Evolutionary conservation across 2,113 vertebrate genomes (phyloP).

Genomic region (Sakesphorus luctuosus): DNA sequence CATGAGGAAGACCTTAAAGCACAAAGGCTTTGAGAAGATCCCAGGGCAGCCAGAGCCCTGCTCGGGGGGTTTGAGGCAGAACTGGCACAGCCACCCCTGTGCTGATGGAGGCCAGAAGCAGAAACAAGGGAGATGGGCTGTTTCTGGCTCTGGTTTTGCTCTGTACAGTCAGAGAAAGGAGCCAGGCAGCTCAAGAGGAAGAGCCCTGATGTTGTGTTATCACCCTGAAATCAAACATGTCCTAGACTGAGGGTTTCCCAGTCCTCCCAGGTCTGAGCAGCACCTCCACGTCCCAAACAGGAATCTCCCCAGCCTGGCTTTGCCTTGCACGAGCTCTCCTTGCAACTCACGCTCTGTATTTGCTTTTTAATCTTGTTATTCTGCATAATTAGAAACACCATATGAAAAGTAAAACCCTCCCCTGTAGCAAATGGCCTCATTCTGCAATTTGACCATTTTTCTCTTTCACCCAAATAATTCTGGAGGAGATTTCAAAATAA

Average conservation of each 20-base stretch:
- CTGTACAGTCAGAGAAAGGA: not conserved
- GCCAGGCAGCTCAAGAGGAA: not conserved
- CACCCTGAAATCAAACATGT: not conserved
- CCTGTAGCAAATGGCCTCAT: not conserved
- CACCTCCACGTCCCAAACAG: not conserved
- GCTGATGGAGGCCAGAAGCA: not conserved
- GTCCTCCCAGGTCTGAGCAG: not conserved
- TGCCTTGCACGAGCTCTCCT: not conserved
- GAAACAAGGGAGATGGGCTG: not conserved
- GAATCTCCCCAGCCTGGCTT: not conserved
- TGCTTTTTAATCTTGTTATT: not conserved
- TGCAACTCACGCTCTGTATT: not conserved
- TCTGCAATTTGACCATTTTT: not conserved
- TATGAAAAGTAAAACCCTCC: not conserved
- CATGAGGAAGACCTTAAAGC: not conserved
- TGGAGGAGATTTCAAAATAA: conserved; percentile 16
- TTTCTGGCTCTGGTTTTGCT: not conserved
- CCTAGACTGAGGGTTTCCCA: not conserved
- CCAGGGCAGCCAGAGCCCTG: not conserved
- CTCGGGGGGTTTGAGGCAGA: not conserved
- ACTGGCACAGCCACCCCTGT: too few relatives aligned
- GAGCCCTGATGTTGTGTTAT: not conserved
- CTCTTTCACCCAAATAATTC: not conserved
- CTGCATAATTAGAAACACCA: not conserved
- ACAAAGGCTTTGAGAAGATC: not conserved